Conservation (phyloP, 1,140 invertebrate species). For the Atta cephalotes region DNA sequence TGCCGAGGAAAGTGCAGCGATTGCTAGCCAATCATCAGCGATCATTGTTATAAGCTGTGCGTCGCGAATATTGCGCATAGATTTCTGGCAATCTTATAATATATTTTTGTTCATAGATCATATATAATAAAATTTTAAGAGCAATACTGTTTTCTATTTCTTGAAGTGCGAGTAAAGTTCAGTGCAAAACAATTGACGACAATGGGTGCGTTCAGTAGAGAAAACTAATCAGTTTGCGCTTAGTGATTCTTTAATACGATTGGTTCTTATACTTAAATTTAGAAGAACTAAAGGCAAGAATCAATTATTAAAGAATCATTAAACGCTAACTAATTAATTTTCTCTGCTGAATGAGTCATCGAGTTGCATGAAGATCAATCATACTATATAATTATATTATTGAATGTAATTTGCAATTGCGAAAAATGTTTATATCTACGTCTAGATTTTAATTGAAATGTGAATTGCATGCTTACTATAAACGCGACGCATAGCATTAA, state of each 20-base stretch:
- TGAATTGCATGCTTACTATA: not conserved
- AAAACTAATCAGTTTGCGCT: too few species aligned
- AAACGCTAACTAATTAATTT: too few species aligned
- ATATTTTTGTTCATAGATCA: not conserved
- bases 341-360: not conserved
- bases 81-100: not conserved
- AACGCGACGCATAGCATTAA: not conserved
- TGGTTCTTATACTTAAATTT: too few species aligned
- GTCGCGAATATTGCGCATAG: not conserved
- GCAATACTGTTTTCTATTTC: not conserved
- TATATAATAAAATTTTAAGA: not conserved
- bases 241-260: too few species aligned
- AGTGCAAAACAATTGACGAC: not conserved
- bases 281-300: too few species aligned
- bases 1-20: conserved; percentile 21
- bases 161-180: not conserved
- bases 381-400: not conserved
- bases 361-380: not conserved
- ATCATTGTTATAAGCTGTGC: conserved; percentile 5
- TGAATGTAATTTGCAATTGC: not conserved
- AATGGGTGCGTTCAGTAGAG: too few species aligned
- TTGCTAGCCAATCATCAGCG: not conserved
- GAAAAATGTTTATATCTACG: not conserved
- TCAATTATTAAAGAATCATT: too few species aligned
- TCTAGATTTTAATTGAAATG: conserved; percentile 11